These are phyloP conservation scores for Coregonus sp. DNA, from an alignment of 2,797 vertebrate genomes.

Conservation along the genomic window DNA sequence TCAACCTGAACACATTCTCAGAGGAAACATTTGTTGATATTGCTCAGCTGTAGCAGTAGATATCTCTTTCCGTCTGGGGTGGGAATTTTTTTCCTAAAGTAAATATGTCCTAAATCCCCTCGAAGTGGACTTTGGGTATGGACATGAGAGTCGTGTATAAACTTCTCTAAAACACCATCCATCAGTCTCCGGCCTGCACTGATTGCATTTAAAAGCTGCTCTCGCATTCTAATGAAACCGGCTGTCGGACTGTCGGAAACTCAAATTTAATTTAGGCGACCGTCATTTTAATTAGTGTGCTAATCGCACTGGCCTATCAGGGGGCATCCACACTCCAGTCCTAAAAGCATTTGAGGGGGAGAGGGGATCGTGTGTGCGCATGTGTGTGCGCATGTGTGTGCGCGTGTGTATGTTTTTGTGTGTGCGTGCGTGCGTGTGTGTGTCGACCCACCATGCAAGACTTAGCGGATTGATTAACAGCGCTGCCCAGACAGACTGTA, in stretches of 20 bases:
- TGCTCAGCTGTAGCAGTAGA: background rate
- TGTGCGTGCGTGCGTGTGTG: too few relatives aligned
- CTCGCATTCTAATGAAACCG: conserved; percentile 30
- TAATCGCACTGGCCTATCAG: conserved; percentile 19
- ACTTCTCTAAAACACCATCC: background rate
- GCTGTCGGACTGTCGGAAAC: conserved; percentile 19
- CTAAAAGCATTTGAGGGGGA: conserved; percentile 5
- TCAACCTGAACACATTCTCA: background rate
- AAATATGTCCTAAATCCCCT: background rate
- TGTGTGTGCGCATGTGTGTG: too few relatives aligned
- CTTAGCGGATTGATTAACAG: conserved; percentile 36
- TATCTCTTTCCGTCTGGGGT: background rate
- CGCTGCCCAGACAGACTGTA: conserved; percentile 19
- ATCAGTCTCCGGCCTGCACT: background rate
- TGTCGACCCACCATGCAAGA: conserved; percentile 27
- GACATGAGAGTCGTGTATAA: background rate
- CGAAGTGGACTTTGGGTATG: background rate
- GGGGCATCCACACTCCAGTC: conserved; percentile 2
- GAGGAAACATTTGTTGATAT: too few relatives aligned
- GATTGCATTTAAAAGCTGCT: background rate
- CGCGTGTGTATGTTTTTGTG: too few relatives aligned
- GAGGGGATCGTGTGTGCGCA: background rate
- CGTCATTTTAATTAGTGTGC: conserved; percentile 37
- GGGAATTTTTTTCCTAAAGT: background rate
- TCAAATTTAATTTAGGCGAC: conserved; percentile 39